Conservation (phyloP, 2,888 invertebrate genomes). For the Morpho helenor region DNA sequence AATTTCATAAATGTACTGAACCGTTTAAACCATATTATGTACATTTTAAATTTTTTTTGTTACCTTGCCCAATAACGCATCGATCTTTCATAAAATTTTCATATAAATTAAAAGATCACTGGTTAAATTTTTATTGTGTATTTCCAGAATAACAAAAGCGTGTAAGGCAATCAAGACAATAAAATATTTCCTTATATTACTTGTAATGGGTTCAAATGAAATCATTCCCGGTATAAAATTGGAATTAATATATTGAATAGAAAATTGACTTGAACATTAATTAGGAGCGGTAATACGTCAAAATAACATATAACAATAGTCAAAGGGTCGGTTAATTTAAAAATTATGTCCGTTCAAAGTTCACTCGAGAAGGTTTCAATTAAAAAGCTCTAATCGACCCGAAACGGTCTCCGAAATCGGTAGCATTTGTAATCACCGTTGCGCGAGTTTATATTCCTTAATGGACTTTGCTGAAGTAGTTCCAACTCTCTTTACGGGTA, state of each 20-base stretch:
- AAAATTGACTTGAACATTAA: not conserved
- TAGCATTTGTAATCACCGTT: conserved; percentile 70
- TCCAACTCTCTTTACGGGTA: conserved; percentile 75
- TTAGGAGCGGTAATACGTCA: not conserved
- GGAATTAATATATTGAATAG: not conserved
- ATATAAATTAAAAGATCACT: too few species aligned
- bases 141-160: too few species aligned
- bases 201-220: too few species aligned
- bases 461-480: conserved; percentile 76
- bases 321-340: conserved; percentile 18
- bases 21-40: too few species aligned
- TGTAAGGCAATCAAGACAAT: too few species aligned
- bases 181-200: too few species aligned
- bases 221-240: too few species aligned
- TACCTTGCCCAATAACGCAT: too few species aligned
- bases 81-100: too few species aligned
- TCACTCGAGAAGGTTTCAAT: conserved; percentile 56
- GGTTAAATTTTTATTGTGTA: not conserved
- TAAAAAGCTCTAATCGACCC: conserved; percentile 67
- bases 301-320: conserved; percentile 4
- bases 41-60: too few species aligned
- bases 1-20: too few species aligned
- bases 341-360: conserved; percentile 38
- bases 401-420: conserved; percentile 68
- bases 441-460: conserved; percentile 74